phyloP scores from a whole-genome alignment of 1,140 invertebrate species.

The Drosophila santomea region DNA sequence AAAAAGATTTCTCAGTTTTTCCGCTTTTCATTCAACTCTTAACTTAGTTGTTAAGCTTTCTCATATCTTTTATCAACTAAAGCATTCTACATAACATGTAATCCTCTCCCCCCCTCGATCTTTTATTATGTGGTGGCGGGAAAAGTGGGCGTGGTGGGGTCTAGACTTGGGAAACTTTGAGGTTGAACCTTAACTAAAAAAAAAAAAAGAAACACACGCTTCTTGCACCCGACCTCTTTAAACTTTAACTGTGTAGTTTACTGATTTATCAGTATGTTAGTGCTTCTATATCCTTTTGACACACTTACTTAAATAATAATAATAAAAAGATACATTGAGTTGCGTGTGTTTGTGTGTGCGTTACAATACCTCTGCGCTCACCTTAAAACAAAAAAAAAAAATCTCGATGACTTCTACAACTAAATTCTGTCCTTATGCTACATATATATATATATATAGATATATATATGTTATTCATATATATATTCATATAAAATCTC shows the following conservation, averaged over 20 bases:
- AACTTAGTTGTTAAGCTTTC: constrained; percentile 27
- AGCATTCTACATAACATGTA: constrained; percentile 39
- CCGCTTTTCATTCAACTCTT: constrained; percentile 1
- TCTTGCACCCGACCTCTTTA: constrained; percentile 4
- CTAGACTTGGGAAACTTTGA: background rate
- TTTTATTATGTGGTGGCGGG: background rate
- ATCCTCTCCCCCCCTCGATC: constrained; percentile 5
- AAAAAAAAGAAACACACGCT: constrained; percentile 1
- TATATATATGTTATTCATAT: background rate
- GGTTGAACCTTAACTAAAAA: constrained; percentile 8
- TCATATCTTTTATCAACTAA: constrained; percentile 35
- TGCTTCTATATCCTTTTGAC: constrained; percentile 9
- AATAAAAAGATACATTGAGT: constrained; percentile 30
- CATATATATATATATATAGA: constrained; percentile 8
- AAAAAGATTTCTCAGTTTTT: constrained; percentile 59
- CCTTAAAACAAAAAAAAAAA: constrained; percentile 29
- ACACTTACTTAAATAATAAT: constrained; percentile 18
- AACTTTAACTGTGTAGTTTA: constrained; percentile 20
- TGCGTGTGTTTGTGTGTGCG: constrained; percentile 25
- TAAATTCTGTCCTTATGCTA: constrained; percentile 34
- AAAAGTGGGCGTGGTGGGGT: constrained; percentile 7
- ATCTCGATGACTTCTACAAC: constrained; percentile 33
- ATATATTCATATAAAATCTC: constrained; percentile 9
- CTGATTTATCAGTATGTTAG: constrained; percentile 28
- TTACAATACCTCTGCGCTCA: constrained; percentile 10